A percentile compares a stretch with the other conserved stretches of the same genome.
Evolutionary conservation across 1,140 invertebrate species (phyloP).

Genomic region (Drosophila takahashii): DNA sequence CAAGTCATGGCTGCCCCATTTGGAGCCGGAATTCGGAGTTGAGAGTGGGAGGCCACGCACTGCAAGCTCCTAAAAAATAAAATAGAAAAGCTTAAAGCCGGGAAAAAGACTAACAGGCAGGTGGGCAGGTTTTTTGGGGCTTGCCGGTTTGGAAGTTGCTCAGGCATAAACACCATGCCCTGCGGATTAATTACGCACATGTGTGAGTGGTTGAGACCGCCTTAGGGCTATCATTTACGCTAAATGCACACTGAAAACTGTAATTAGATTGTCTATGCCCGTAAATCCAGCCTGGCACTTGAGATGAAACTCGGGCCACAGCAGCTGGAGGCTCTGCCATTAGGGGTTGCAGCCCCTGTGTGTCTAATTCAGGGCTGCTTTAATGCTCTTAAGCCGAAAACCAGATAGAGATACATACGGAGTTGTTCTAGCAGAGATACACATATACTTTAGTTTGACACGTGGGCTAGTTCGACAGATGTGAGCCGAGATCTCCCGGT

Average conservation of each 20-base stretch:
- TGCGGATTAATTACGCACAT: conserved; percentile 46
- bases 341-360: conserved; percentile 51
- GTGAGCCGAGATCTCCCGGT: conserved; percentile 19
- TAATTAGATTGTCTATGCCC: conserved; percentile 75
- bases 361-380: conserved; percentile 16
- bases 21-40: conserved; percentile 24
- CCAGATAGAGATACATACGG: conserved; percentile 37
- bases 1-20: conserved; percentile 62
- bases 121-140: conserved; percentile 42
- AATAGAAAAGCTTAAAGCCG: conserved; percentile 12
- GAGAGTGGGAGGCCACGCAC: conserved; percentile 65
- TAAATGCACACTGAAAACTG: conserved; percentile 69
- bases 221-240: conserved; percentile 68
- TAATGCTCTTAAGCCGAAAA: conserved; percentile 65
- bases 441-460: conserved; percentile 22
- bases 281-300: conserved; percentile 55
- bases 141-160: conserved; percentile 35
- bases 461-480: conserved; percentile 43
- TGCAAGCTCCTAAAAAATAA: conserved; percentile 26
- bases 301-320: conserved; percentile 13
- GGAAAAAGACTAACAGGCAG: conserved; percentile 38
- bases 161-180: conserved; percentile 55
- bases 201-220: conserved; percentile 30
- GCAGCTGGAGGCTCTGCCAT: conserved; percentile 48
- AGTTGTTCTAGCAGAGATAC: conserved; percentile 18